A percentile compares a stretch with the other conserved stretches of the same genome.
Conservation (phyloP, 2,888 invertebrate species). For the Drosophila rubida region DNA sequence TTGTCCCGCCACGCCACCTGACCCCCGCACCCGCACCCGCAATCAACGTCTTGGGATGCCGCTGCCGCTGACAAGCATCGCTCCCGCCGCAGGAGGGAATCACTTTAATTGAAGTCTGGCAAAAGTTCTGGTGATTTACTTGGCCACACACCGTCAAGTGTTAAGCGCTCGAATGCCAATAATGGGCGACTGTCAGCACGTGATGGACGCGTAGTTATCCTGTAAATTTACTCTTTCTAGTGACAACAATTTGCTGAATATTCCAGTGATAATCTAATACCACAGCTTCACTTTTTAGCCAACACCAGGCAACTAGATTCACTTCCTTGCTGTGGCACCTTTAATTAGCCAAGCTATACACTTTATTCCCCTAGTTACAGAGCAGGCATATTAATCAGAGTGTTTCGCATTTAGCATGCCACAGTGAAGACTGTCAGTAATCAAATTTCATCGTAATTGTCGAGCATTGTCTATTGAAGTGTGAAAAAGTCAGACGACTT, state of each 20-base stretch:
- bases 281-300: too few species aligned
- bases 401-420: not conserved
- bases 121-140: constrained; percentile 54
- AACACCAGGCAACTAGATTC: too few species aligned
- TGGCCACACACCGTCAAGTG: constrained; percentile 12
- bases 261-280: too few species aligned
- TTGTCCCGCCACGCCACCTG: constrained; percentile 36
- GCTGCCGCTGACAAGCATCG: constrained; percentile 2
- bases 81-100: not conserved
- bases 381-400: constrained; percentile 22
- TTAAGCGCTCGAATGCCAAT: constrained; percentile 17
- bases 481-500: constrained; percentile 16
- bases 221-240: not conserved
- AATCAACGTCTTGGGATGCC: not conserved
- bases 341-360: too few species aligned
- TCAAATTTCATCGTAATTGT: constrained; percentile 12
- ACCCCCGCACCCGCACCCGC: not conserved
- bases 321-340: too few species aligned
- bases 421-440: constrained; percentile 9
- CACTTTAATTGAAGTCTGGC: constrained; percentile 28
- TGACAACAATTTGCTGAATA: too few species aligned
- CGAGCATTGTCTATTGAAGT: constrained; percentile 18
- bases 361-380: too few species aligned
- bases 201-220: not conserved
- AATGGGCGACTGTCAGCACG: not conserved